Conservation (phyloP, 2,797 vertebrate species). For the Alosa sapidissima region DNA sequence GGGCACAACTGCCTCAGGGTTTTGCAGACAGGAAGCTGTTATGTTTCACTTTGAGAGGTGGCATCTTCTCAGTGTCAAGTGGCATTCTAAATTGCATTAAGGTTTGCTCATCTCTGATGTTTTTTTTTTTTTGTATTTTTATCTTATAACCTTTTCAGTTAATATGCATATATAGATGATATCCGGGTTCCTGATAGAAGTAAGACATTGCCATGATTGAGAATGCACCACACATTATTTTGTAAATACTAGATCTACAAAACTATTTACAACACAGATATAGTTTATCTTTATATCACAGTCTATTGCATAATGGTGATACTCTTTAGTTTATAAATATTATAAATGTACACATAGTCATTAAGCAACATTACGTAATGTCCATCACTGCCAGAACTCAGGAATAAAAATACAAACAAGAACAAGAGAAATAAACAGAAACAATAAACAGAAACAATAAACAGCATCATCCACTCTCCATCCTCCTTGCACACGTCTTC, state of each 20-base stretch:
- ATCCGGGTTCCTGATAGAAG: slow-evolving; percentile 87
- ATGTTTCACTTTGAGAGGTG: slow-evolving; percentile 38
- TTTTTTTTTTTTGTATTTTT: slow-evolving; percentile 52
- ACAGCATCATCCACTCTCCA: slow-evolving; percentile 62
- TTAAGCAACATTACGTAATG: slow-evolving; percentile 76
- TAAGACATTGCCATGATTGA: slow-evolving; percentile 90
- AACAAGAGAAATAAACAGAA: not conserved
- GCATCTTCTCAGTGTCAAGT: slow-evolving; percentile 51
- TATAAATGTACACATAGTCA: slow-evolving; percentile 83
- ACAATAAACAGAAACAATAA: slow-evolving; percentile 20
- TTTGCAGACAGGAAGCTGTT: slow-evolving; percentile 18
- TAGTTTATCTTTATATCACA: slow-evolving; percentile 89
- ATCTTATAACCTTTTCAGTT: slow-evolving; percentile 75
- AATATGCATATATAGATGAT: slow-evolving; percentile 78
- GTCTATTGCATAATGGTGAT: slow-evolving; percentile 87
- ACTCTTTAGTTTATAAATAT: slow-evolving; percentile 87
- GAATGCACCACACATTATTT: slow-evolving; percentile 87
- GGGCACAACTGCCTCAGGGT: not conserved
- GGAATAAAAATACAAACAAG: slow-evolving; percentile 58
- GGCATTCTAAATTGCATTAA: slow-evolving; percentile 82
- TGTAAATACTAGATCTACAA: slow-evolving; percentile 88
- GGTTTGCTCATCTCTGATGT: slow-evolving; percentile 75
- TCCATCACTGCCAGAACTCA: slow-evolving; percentile 71
- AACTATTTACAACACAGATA: slow-evolving; percentile 95
- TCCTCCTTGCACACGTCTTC: slow-evolving; percentile 53